Percentiles rank a stretch among this genome's conserved stretches.
Evolutionary conservation across 2,888 invertebrate species (phyloP).

Genomic region (Lysandra bellargus): DNA sequence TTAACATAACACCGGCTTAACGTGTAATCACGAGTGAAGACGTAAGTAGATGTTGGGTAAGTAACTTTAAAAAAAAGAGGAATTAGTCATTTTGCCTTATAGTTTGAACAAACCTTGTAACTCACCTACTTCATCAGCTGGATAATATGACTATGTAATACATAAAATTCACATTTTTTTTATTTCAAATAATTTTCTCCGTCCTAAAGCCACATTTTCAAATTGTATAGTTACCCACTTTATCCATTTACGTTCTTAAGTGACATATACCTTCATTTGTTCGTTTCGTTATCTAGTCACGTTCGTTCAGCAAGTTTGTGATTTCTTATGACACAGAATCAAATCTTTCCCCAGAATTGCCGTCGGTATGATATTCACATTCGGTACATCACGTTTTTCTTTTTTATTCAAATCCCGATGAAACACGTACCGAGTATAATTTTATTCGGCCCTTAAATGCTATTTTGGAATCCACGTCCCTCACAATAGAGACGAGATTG

Average conservation of each 20-base stretch:
- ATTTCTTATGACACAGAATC: conserved; percentile 39
- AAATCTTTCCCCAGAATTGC: conserved; percentile 34
- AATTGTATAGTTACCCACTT: no score
- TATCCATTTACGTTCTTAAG: neutral
- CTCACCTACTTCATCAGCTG: no score
- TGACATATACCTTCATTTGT: neutral
- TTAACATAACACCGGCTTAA: neutral
- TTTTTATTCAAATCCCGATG: conserved; percentile 21
- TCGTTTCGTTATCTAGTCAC: conserved; percentile 31
- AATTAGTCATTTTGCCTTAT: no score
- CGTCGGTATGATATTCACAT: conserved; percentile 24
- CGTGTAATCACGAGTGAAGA: neutral
- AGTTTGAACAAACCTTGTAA: no score
- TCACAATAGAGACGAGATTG: conserved; percentile 24
- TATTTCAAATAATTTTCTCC: no score
- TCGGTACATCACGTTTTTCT: conserved; percentile 16
- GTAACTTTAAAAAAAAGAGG: no score
- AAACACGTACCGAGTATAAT: conserved; percentile 24
- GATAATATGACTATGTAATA: no score
- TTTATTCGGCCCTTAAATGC: conserved; percentile 25
- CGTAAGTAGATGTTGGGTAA: no score
- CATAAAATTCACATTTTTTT: no score
- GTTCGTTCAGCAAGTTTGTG: conserved; percentile 34
- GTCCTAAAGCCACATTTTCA: no score
- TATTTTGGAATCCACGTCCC: conserved; percentile 12